Evolutionary conservation across 2,888 invertebrate species (phyloP), one percentile per base, ranked within the genome.

Genomic region (Drosophila affinis): DNA sequence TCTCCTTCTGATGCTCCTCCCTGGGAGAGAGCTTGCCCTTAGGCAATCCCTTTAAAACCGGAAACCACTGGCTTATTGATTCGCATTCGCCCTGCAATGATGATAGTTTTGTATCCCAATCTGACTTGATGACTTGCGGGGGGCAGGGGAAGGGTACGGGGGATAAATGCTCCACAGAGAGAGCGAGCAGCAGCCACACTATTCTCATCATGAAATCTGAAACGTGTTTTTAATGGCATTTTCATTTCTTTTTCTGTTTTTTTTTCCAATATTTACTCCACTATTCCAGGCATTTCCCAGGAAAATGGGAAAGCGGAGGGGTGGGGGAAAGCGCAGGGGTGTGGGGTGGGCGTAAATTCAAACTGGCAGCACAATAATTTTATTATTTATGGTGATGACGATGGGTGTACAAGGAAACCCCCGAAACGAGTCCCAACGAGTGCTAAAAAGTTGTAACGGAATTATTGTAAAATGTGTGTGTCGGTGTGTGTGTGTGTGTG

Each of bases 351-450:
- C 86, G 78, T 74, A 75, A 79, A 84, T 87, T 85, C 76, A 84
- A 87, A 84, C 85, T 88, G 89, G 73, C 87, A 84, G 85, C 75
- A 75, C 71, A 79, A 87, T 85, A 88, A 85, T 85, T 85, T 78
- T 75, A 84, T 85, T 85, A 85, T 88, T 85, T 88, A 85, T 88
- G 81, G 59, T 84, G 87, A 84, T 83, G 81, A 77, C 52, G 81
- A 58, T 59, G 57, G 57, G 62, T 53, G 65, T 34, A 74, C 58
- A 57, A 78, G 58, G 18, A 18, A 49, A 57, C 39, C 48, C 47
- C 39, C 21, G 3, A 21, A 62, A 39, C 44, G 51, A 46, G 47
- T 53, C 60, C 34, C 53, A 48, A 3, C 21, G 21, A 21, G 51
- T 62, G 58, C 79, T 72, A 72, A 82, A 82, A 83, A 83, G 80